These are phyloP conservation scores for Elachura formosa DNA, from an alignment of 2,113 vertebrate genomes.

Conservation along the genomic window DNA sequence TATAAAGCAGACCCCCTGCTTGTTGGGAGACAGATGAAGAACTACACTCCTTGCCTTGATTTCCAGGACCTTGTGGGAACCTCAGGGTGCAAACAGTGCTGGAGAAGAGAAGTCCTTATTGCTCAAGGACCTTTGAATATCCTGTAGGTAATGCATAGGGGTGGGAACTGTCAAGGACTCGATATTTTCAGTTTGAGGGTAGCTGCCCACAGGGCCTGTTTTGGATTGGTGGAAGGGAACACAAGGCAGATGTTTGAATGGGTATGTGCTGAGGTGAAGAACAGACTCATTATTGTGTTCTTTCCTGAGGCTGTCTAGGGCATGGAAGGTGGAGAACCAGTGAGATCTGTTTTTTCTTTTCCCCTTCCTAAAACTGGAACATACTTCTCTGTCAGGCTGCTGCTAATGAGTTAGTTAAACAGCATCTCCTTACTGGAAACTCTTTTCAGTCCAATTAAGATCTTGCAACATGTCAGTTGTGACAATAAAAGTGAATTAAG, in stretches of 20 bases:
- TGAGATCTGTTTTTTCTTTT: conserved; percentile 1
- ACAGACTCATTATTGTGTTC: not conserved
- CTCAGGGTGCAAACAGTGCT: not conserved
- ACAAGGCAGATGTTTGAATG: not conserved
- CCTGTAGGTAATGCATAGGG: not conserved
- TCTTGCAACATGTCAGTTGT: conserved; percentile 63
- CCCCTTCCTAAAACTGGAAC: not conserved
- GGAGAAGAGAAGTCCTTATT: not conserved
- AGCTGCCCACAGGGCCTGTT: not conserved
- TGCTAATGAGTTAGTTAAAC: conserved; percentile 73
- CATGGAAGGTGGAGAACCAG: not conserved
- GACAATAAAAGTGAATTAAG: conserved; percentile 75
- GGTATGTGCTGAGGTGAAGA: not conserved
- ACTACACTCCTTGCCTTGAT: not conserved
- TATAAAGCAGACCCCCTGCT: not conserved
- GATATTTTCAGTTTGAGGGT: not conserved
- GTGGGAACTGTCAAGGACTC: not conserved
- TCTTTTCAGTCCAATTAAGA: conserved; percentile 75
- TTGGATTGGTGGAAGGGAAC: not conserved
- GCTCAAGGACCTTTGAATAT: not conserved
- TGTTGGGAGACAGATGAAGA: not conserved
- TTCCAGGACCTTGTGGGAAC: not conserved
- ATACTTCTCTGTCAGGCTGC: conserved; percentile 58
- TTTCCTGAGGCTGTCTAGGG: not conserved
- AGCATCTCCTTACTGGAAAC: conserved; percentile 71